phyloP scores from a whole-genome alignment of 2,113 vertebrate genomes.

The Holacanthus passer region DNA sequence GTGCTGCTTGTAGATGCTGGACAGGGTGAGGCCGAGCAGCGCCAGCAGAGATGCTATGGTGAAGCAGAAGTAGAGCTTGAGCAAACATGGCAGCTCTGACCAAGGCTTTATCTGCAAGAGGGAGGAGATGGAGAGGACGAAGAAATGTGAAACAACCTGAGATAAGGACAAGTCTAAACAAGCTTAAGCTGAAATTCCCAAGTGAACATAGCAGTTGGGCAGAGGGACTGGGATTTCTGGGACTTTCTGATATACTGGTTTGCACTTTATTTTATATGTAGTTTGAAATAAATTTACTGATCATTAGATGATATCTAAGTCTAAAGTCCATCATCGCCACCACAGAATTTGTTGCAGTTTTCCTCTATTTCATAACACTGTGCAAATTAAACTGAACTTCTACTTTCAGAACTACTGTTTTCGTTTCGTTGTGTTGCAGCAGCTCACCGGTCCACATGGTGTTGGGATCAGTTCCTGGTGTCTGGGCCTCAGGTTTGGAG shows the following conservation, averaged over 20 bases:
- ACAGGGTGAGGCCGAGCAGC: conserved; percentile 84
- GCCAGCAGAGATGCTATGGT: conserved; percentile 84
- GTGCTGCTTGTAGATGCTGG: conserved; percentile 81
- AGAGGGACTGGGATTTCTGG: background rate
- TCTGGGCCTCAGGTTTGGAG: conserved; percentile 87
- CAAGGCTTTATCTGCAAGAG: conserved; percentile 85
- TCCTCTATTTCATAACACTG: background rate
- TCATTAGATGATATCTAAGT: background rate
- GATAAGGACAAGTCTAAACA: background rate
- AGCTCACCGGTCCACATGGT: conserved; percentile 88
- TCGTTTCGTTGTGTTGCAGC: background rate
- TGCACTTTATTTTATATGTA: background rate
- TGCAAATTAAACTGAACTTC: background rate
- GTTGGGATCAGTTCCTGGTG: conserved; percentile 89
- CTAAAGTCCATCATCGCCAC: no score
- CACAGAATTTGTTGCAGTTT: background rate
- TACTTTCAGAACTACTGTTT: background rate
- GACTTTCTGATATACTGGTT: background rate
- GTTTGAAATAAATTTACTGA: background rate
- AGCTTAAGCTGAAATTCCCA: background rate
- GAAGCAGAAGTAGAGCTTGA: conserved; percentile 87
- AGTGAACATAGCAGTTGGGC: background rate
- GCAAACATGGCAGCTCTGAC: conserved; percentile 83
- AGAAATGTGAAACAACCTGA: background rate
- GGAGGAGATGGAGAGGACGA: background rate